Conservation (phyloP, 2,888 invertebrate genomes). For the Pammene fasciana region DNA sequence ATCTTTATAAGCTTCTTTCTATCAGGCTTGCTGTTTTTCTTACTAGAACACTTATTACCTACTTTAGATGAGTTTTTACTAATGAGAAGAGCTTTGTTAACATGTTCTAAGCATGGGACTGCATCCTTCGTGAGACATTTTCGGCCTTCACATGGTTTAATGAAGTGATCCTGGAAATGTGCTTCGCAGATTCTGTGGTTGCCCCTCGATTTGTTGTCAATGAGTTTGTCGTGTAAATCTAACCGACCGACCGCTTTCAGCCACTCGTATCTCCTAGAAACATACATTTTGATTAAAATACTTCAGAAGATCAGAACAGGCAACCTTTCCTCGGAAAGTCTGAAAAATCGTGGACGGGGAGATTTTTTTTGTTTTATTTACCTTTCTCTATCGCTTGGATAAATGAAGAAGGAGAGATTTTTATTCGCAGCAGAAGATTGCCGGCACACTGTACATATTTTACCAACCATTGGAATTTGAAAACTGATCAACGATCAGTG, state of each 20-base stretch:
- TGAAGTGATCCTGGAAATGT: constrained; percentile 44
- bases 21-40: not conserved
- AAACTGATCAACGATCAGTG: not conserved
- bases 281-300: not conserved
- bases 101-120: constrained; percentile 41
- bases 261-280: constrained; percentile 46
- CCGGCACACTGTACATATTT: constrained; percentile 46
- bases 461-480: constrained; percentile 44
- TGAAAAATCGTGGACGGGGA: not conserved
- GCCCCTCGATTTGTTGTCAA: constrained; percentile 43
- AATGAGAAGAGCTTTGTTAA: constrained; percentile 22
- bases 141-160: constrained; percentile 38
- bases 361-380: constrained; percentile 23
- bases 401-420: constrained; percentile 45
- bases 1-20: constrained; percentile 1
- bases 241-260: constrained; percentile 45
- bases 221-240: constrained; percentile 44
- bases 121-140: constrained; percentile 46
- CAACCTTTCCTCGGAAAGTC: too few species aligned
- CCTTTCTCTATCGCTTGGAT: constrained; percentile 44
- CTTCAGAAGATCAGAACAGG: not conserved
- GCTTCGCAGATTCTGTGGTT: constrained; percentile 47
- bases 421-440: constrained; percentile 44
- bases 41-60: not conserved
- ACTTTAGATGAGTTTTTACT: not conserved